A percentile compares a stretch with the other conserved stretches of the same genome.
Evolutionary conservation across 2,797 vertebrate species (phyloP).

Genomic region (Ptychobarbus kaznakovi): DNA sequence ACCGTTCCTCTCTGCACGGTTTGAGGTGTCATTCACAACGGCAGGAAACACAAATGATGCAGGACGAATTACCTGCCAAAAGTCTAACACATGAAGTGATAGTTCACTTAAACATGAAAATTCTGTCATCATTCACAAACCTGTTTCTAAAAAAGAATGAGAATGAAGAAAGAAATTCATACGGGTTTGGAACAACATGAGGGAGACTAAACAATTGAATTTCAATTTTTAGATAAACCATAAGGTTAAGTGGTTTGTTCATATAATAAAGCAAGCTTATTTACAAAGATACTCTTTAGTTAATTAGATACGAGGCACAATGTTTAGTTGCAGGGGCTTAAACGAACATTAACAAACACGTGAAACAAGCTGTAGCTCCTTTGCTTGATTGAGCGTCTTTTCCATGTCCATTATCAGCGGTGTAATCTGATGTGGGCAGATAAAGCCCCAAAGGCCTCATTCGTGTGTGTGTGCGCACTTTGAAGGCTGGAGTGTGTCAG

Average conservation of each 20-base stretch:
- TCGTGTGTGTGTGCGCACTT: conserved; percentile 57
- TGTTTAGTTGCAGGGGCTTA: background rate
- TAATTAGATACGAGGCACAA: conserved; percentile 3
- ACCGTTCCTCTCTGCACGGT: background rate
- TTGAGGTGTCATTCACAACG: background rate
- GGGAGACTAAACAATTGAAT: background rate
- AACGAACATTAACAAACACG: conserved; percentile 29
- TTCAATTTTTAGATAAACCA: background rate
- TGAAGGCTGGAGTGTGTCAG: conserved; percentile 71
- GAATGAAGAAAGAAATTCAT: background rate
- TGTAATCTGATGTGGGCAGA: conserved; percentile 62
- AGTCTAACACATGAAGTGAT: background rate
- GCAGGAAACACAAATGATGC: background rate
- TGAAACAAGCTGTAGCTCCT: conserved; percentile 12
- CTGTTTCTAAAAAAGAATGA: background rate
- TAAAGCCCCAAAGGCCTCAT: conserved; percentile 58
- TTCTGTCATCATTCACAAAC: background rate
- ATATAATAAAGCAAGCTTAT: background rate
- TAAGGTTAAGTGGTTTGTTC: background rate
- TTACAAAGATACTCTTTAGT: background rate
- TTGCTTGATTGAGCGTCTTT: conserved; percentile 48
- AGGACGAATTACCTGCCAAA: background rate
- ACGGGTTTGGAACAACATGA: background rate
- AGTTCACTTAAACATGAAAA: background rate
- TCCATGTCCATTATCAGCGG: conserved; percentile 58